These are phyloP conservation scores for Sesamia inferens DNA, from an alignment of 2,888 invertebrate species.

Conservation along the genomic window DNA sequence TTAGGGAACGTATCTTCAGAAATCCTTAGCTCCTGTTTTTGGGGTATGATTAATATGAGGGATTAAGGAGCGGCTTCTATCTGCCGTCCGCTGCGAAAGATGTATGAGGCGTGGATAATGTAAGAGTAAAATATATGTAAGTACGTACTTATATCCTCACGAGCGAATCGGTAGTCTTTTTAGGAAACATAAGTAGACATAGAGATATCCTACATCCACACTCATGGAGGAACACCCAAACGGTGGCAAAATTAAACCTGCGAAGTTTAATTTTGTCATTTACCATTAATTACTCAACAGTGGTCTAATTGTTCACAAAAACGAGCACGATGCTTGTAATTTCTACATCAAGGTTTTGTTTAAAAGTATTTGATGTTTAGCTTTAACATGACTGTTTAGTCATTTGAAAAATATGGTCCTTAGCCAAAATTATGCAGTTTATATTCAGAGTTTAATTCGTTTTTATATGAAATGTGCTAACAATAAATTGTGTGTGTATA, in stretches of 20 bases:
- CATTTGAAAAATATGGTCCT: slow-evolving; percentile 28
- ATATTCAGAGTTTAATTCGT: slow-evolving; percentile 48
- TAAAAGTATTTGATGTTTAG: slow-evolving; percentile 16
- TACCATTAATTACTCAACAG: neutral
- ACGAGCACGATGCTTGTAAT: slow-evolving; percentile 3
- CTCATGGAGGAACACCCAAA: too few relatives aligned
- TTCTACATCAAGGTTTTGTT: slow-evolving; percentile 8
- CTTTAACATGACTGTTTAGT: slow-evolving; percentile 34
- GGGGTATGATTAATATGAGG: slow-evolving; percentile 52
- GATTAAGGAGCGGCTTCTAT: slow-evolving; percentile 49
- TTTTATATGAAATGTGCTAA: slow-evolving; percentile 33
- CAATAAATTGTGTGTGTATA: slow-evolving; percentile 6
- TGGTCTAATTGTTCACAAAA: slow-evolving; percentile 1
- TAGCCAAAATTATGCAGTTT: slow-evolving; percentile 49
- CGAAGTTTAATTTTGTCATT: neutral
- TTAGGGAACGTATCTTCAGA: slow-evolving; percentile 21
- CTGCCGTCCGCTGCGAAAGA: slow-evolving; percentile 45
- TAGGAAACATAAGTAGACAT: neutral
- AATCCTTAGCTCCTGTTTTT: slow-evolving; percentile 49
- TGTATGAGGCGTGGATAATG: slow-evolving; percentile 25
- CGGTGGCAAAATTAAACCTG: too few relatives aligned
- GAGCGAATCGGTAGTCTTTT: slow-evolving; percentile 10
- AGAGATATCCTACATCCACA: neutral
- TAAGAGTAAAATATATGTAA: slow-evolving; percentile 15
- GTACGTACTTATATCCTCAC: neutral